These are phyloP conservation scores for Hylaeus volcanicus DNA, from an alignment of 1,140 invertebrate species.

Conservation along the genomic window DNA sequence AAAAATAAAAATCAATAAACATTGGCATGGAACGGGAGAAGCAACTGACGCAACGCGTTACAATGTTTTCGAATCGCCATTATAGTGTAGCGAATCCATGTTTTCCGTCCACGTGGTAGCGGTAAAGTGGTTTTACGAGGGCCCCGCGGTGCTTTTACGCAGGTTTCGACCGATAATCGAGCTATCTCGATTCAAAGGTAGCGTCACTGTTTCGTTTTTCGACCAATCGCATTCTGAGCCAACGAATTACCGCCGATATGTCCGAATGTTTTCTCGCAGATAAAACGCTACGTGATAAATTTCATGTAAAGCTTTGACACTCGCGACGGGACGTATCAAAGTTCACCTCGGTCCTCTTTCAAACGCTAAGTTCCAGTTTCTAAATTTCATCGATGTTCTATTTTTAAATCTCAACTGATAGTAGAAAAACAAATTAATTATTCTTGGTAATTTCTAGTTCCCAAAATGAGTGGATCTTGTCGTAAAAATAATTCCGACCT, in stretches of 20 bases:
- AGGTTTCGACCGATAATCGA: conserved; percentile 44
- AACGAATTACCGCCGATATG: conserved; percentile 44
- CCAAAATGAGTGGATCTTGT: too few species aligned
- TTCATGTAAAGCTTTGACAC: conserved; percentile 29
- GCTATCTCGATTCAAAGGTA: conserved; percentile 51
- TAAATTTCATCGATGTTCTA: too few species aligned
- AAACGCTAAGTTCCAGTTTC: too few species aligned
- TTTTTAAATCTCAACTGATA: too few species aligned
- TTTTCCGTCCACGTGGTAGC: conserved; percentile 12
- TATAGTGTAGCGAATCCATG: neutral
- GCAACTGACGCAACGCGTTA: neutral
- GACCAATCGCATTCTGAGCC: conserved; percentile 9
- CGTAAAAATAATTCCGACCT: too few species aligned
- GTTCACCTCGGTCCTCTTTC: too few species aligned
- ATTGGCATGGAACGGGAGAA: neutral
- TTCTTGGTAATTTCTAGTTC: too few species aligned
- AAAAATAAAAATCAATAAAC: neutral
- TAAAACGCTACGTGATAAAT: conserved; percentile 48
- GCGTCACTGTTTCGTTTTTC: neutral
- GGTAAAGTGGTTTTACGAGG: conserved; percentile 44
- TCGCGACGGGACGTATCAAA: neutral
- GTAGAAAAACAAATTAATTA: too few species aligned
- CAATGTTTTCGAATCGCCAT: neutral
- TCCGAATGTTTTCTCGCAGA: conserved; percentile 46
- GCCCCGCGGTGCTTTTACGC: conserved; percentile 32